Evolutionary conservation across 2,888 invertebrate genomes (phyloP).

Genomic region (Leucophora obtusa): DNA sequence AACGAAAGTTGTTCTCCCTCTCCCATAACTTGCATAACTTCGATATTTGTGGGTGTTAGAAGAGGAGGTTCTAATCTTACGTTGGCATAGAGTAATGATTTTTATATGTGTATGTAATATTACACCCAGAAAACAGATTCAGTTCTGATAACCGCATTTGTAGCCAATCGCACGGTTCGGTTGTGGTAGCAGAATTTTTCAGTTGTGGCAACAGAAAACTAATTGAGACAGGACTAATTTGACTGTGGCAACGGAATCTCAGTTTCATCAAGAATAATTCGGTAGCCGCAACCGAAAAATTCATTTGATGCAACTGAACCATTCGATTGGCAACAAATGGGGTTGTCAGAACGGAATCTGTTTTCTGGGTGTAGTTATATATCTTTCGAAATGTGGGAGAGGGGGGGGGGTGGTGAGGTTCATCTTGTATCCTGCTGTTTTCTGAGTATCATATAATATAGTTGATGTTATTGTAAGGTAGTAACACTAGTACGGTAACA

Average conservation of each 20-base stretch:
- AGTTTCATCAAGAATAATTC: too few species aligned
- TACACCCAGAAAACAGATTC: too few species aligned
- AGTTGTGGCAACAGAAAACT: too few species aligned
- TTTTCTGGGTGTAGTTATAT: constrained; percentile 19
- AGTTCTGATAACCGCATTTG: too few species aligned
- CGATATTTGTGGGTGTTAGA: constrained; percentile 16
- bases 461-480: constrained; percentile 33
- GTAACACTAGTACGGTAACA: constrained; percentile 41
- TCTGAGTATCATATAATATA: background rate
- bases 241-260: too few species aligned
- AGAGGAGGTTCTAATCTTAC: constrained; percentile 25
- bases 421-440: constrained; percentile 9
- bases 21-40: background rate
- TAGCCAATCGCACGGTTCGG: too few species aligned
- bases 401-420: background rate
- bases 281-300: too few species aligned
- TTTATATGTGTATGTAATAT: constrained; percentile 45
- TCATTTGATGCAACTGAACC: too few species aligned
- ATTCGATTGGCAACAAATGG: too few species aligned
- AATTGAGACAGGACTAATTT: too few species aligned
- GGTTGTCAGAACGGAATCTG: too few species aligned
- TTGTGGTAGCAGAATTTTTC: too few species aligned
- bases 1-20: background rate
- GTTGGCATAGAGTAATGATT: constrained; percentile 41
- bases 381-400: background rate